A percentile compares a stretch with the other conserved stretches of the same genome.
Conservation (phyloP, 2,797 vertebrate species). For the Smutsia gigantea region DNA sequence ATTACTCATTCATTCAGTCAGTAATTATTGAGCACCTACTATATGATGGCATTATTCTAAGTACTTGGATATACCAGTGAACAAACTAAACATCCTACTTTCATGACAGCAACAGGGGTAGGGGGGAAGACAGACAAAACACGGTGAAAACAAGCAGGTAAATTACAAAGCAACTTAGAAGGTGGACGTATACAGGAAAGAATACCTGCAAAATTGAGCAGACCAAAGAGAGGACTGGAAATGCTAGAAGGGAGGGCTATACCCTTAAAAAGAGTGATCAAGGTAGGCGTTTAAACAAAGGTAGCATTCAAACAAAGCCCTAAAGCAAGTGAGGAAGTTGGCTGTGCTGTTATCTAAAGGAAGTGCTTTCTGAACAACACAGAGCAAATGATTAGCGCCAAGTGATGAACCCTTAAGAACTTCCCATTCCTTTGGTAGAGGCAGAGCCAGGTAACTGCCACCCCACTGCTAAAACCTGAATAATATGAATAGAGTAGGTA, state of each 20-base stretch:
- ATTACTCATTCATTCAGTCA: background rate
- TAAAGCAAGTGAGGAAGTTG: background rate
- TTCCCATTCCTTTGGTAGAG: background rate
- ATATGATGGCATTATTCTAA: background rate
- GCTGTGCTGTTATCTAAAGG: background rate
- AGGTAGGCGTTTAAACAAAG: background rate
- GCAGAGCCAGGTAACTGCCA: background rate
- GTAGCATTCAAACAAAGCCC: background rate
- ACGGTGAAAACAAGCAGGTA: conserved; percentile 8
- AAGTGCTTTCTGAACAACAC: background rate
- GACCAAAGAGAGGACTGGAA: background rate
- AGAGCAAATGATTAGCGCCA: background rate
- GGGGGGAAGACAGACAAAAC: background rate
- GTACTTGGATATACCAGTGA: background rate
- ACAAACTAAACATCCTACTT: background rate
- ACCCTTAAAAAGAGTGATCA: background rate
- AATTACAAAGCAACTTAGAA: background rate
- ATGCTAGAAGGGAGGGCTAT: background rate
- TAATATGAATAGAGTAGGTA: background rate
- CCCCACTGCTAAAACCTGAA: background rate
- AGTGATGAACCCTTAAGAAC: background rate
- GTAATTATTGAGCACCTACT: background rate
- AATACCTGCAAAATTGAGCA: background rate
- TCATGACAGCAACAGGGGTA: background rate
- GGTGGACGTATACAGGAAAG: background rate